Evolutionary conservation across 2,113 vertebrate species (phyloP), one percentile per base, ranked within the genome.

Genomic region (Megaleporinus macrocephalus): DNA sequence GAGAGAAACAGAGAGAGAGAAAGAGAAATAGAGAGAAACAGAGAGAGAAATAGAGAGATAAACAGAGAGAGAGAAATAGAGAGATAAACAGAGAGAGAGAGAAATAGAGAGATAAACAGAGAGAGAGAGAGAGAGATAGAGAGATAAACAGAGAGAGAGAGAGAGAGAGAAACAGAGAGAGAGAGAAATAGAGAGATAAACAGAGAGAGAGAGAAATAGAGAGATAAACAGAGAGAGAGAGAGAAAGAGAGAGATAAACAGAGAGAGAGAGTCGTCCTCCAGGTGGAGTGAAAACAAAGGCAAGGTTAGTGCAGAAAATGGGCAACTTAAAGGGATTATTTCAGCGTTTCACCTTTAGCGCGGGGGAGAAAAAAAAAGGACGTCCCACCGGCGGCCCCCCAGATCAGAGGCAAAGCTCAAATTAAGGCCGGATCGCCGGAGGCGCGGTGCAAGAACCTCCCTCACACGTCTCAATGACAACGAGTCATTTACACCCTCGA

Each of bases 381-480:
- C 65, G 71, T 73, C 65, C 82, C 59, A 68, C 78, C 72, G 79
- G 81, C 84, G 82, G 73, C 69, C 81, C 69, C 81, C 57, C 49
- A 55, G 81, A 84, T 88, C 83, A 84, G 72, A 89, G 79, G 76
- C 70, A 80, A 79, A 78, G 81, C 86, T 83, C 47, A 78, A 88
- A 89, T 89, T 85, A 86, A 79, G 79, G 81, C 63, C n/a, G 51
- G 30, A 84, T 80, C 2, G 84, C 83, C 80, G 10, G 16, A 74
- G 85, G 85, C 73, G 62, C 55, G 22, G 65, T 15, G 66, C 70
- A 65, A 71, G 29, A 72, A 72, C 51, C 70, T 61, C 84, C 69
- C 73, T 63, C n/a, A 59, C 83, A 85, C 66, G 76, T 87, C 61
- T 78, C 81, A 88, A 87, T 82, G 85, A 80, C 74, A 73, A 80